Conservation (phyloP, 2,888 invertebrate genomes). For the Drosophila macrospina region DNA sequence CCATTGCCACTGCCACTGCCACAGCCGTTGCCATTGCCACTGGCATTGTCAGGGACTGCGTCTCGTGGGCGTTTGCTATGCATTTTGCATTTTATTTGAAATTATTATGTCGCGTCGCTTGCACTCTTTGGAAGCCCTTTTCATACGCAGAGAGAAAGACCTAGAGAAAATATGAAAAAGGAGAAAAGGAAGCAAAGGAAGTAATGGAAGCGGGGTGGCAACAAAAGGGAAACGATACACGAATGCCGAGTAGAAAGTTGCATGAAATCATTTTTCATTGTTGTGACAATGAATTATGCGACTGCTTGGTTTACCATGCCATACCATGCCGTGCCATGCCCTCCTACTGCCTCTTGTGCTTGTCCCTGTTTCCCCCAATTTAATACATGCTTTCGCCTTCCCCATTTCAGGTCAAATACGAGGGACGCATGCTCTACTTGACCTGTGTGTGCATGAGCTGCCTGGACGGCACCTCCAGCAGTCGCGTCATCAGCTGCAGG, state of each 20-base stretch:
- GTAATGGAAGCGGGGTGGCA: no score
- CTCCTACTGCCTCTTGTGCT: conserved; percentile 4
- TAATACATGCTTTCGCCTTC: conserved; percentile 24
- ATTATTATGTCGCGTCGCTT: conserved; percentile 80
- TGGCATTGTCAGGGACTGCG: conserved; percentile 34
- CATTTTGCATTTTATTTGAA: conserved; percentile 82
- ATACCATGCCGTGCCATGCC: not conserved
- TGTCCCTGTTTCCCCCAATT: conserved; percentile 9
- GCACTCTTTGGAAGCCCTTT: conserved; percentile 42
- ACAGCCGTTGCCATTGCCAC: conserved; percentile 16
- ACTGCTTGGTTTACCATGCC: conserved; percentile 28
- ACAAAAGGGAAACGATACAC: conserved; percentile 10
- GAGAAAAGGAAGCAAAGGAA: not conserved
- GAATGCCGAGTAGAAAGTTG: conserved; percentile 59
- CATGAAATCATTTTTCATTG: conserved; percentile 74
- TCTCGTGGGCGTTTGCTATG: conserved; percentile 74
- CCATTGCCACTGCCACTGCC: conserved; percentile 34
- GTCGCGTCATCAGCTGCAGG: conserved; percentile 92
- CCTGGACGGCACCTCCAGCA: conserved; percentile 92
- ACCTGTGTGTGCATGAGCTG: conserved; percentile 98
- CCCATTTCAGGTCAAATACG: conserved; percentile 92
- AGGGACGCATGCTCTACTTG: conserved; percentile 95
- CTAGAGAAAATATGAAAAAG: no score
- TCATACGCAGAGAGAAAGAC: conserved; percentile 14
- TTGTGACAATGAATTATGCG: conserved; percentile 72